These are phyloP conservation scores for Aphelenchoides besseyi DNA, from an alignment of 1,140 invertebrate species.

Conservation along the genomic window DNA sequence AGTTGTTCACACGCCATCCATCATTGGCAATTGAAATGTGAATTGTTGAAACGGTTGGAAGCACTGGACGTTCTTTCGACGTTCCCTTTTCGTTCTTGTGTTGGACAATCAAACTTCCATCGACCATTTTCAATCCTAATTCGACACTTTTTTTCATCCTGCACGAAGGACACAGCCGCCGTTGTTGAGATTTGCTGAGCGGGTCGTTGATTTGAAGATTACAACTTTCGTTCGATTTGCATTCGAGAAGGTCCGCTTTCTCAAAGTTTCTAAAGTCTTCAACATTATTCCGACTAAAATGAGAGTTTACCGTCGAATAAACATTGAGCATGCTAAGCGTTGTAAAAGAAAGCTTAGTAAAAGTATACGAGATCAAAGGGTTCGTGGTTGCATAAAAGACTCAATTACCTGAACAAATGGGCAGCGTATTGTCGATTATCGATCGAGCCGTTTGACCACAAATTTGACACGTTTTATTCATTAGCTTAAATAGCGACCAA, in stretches of 20 bases:
- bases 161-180: background rate
- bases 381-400: constrained; percentile 1
- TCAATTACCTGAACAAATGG: background rate
- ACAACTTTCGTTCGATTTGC: background rate
- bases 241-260: background rate
- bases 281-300: too few species aligned
- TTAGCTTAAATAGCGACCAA: too few species aligned
- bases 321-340: constrained; percentile 11
- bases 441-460: constrained; percentile 9
- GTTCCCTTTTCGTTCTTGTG: background rate
- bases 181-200: constrained; percentile 1
- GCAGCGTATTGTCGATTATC: background rate
- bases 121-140: background rate
- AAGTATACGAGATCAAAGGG: background rate
- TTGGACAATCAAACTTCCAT: background rate
- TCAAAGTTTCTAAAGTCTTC: constrained; percentile 7
- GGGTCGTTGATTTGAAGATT: background rate
- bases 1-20: background rate
- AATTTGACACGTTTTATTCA: constrained; percentile 5
- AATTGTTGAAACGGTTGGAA: background rate
- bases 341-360: too few species aligned
- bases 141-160: background rate
- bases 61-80: background rate
- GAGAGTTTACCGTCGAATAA: background rate
- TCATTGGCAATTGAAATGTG: background rate